phyloP scores from a whole-genome alignment of 2,888 invertebrate species.

The Chrysolina oricalcia region DNA sequence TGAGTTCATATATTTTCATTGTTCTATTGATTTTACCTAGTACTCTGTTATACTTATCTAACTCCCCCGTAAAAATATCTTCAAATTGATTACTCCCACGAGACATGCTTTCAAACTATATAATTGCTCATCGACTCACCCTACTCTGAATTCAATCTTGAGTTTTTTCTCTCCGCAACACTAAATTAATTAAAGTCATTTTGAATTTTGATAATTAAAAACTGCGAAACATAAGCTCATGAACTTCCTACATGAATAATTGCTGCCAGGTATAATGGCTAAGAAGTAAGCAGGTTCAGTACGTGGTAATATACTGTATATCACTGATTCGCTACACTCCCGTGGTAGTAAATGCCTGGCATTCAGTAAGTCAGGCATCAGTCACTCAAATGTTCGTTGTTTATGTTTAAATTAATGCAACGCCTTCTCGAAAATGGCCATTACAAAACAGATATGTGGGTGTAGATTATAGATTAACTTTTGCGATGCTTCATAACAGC shows the following conservation, averaged over 20 bases:
- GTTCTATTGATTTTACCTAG: neutral
- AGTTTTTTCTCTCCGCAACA: slow-evolving; percentile 9
- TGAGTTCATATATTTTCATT: too few relatives aligned
- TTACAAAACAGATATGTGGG: slow-evolving; percentile 53
- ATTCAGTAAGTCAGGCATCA: slow-evolving; percentile 53
- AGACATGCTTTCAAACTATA: slow-evolving; percentile 30
- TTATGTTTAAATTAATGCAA: slow-evolving; percentile 64
- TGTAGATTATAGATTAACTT: slow-evolving; percentile 55
- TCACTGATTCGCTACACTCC: slow-evolving; percentile 65
- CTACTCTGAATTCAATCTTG: slow-evolving; percentile 37
- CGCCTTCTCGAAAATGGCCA: slow-evolving; percentile 54
- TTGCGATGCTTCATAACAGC: slow-evolving; percentile 32
- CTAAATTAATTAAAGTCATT: slow-evolving; percentile 44
- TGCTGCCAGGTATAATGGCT: slow-evolving; percentile 36
- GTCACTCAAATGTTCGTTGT: slow-evolving; percentile 59
- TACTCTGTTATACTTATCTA: neutral
- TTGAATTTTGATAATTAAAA: slow-evolving; percentile 49
- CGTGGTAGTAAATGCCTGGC: slow-evolving; percentile 57
- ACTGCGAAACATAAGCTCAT: slow-evolving; percentile 41
- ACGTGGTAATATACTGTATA: slow-evolving; percentile 48
- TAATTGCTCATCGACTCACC: slow-evolving; percentile 32
- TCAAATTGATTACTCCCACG: slow-evolving; percentile 29
- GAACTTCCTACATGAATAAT: slow-evolving; percentile 46
- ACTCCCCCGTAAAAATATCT: neutral
- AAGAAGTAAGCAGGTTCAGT: slow-evolving; percentile 32